Evolutionary conservation across 2,113 vertebrate genomes (phyloP).

Genomic region (Pitta sordida): DNA sequence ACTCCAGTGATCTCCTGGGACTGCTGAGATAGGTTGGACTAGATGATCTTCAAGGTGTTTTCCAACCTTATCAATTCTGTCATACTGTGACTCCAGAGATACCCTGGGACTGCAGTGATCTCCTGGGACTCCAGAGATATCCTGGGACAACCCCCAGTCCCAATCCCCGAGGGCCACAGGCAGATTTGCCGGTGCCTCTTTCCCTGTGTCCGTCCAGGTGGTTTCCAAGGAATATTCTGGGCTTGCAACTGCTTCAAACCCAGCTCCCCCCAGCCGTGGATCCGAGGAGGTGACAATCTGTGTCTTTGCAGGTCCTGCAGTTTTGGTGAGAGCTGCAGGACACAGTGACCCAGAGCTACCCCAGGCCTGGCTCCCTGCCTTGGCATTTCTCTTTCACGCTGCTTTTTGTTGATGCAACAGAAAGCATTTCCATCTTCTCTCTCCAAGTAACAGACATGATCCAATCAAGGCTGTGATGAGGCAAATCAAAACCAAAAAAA

Average conservation of each 20-base stretch:
- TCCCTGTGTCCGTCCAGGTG: not conserved
- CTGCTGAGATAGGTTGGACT: no score
- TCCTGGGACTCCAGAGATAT: no score
- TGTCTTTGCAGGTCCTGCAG: not conserved
- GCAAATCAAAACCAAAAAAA: conserved; percentile 14
- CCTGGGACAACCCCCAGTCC: not conserved
- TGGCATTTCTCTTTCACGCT: not conserved
- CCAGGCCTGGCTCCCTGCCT: not conserved
- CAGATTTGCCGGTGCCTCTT: not conserved
- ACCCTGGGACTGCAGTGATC: no score
- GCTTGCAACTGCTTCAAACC: not conserved
- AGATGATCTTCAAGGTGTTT: no score
- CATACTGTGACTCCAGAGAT: no score
- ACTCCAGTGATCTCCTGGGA: no score
- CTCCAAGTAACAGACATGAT: conserved; percentile 16
- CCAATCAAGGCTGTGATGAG: conserved; percentile 9
- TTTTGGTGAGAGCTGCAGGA: not conserved
- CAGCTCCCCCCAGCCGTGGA: accelerated
- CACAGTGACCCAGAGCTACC: not conserved
- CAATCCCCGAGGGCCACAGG: not conserved
- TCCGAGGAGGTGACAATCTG: not conserved
- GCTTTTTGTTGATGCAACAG: conserved; percentile 52
- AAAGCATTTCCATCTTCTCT: conserved; percentile 50
- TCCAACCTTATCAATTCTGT: no score
- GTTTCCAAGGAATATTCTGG: not conserved